Evolutionary conservation across 1,140 invertebrate genomes (phyloP).

Genomic region (Pogonus chalceus): DNA sequence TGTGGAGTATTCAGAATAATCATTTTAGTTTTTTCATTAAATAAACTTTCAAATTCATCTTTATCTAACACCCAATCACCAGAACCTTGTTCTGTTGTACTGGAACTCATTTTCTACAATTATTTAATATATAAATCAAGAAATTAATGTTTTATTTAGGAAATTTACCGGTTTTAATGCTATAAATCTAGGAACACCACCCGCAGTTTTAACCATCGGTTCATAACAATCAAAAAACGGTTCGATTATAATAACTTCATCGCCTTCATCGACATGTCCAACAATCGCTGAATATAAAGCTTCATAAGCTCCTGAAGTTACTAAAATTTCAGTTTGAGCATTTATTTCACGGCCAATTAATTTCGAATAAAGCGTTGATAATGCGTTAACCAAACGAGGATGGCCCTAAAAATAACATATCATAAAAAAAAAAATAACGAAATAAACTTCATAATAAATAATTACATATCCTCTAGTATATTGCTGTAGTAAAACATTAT

Average conservation of each 20-base stretch:
- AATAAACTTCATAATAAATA: slow-evolving; percentile 3
- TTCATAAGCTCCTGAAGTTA: slow-evolving; percentile 89
- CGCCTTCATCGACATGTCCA: slow-evolving; percentile 69
- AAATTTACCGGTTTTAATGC: slow-evolving; percentile 67
- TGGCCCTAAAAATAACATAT: slow-evolving; percentile 64
- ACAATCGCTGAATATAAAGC: slow-evolving; percentile 70
- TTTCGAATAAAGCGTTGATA: slow-evolving; percentile 77
- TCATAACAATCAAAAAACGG: slow-evolving; percentile 98
- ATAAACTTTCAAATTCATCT: slow-evolving; percentile 70
- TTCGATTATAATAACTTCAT: slow-evolving; percentile 96
- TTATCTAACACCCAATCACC: slow-evolving; percentile 85
- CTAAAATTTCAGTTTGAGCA: slow-evolving; percentile 58
- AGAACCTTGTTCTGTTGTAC: slow-evolving; percentile 52
- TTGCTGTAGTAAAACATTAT: slow-evolving; percentile 77
- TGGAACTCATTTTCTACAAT: no score
- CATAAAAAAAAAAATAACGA: slow-evolving; percentile 7
- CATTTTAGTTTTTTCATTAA: slow-evolving; percentile 86
- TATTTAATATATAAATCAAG: neutral
- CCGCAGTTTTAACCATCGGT: slow-evolving; percentile 83
- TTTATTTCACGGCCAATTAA: slow-evolving; percentile 58
- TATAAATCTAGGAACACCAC: slow-evolving; percentile 80
- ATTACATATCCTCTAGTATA: slow-evolving; percentile 80
- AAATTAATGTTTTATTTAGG: neutral
- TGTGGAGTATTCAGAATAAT: slow-evolving; percentile 95
- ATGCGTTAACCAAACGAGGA: slow-evolving; percentile 72